Evolutionary conservation across 2,113 vertebrate genomes (phyloP), one percentile per base, ranked within the genome.

Genomic region (Myrmecophaga tridactyla): DNA sequence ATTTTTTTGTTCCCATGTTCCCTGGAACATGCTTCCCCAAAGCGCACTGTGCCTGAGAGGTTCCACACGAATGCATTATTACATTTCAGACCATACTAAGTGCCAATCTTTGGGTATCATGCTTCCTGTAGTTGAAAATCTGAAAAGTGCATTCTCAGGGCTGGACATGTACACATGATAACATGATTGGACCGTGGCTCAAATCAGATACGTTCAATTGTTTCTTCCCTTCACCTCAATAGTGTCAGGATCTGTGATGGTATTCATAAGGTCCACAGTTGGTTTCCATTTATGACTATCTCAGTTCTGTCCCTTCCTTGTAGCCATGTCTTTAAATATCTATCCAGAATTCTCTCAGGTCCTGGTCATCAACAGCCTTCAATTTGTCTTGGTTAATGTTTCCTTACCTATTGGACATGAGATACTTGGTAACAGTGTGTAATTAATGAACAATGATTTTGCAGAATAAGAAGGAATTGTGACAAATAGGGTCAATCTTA

Each of bases 371-470:
- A 77, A 1, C 34, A 8, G 46, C 25, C 65, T 15, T 51, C 3
- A 63, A 12, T 78, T 70, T 65, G n/a, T 72, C 39, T 60, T 69
- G 13, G 1, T 0, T 85, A 10, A 11, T 21, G 48, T 25, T n/a
- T 41, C 12, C 27, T 21, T 58, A 58, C 1, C 23, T 58, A 10
- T 70, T 4, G 20, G 56, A 23, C n/a, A 20, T 20, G 82, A 94
- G 53, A 86, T 13, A 58, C 5, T 62, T 1, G 1, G 0, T 29
- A 65, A 76, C 4, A n/a, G 13, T 36, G 34, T n/a, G 1, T 21
- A 85, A 62, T 1, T 15, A 15, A 7, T 29, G 34, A 0, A n/a
- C 1, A 34, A 12, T 58, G 21, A n/a, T 65, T 51, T 81, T 13
- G 15, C 6, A 85, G 58, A 92, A 69, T 34, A 1, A 82, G 14